A percentile compares a stretch with the other conserved stretches of the same genome.
Conservation (phyloP, 2,797 vertebrate genomes). For the Tapirus indicus region DNA sequence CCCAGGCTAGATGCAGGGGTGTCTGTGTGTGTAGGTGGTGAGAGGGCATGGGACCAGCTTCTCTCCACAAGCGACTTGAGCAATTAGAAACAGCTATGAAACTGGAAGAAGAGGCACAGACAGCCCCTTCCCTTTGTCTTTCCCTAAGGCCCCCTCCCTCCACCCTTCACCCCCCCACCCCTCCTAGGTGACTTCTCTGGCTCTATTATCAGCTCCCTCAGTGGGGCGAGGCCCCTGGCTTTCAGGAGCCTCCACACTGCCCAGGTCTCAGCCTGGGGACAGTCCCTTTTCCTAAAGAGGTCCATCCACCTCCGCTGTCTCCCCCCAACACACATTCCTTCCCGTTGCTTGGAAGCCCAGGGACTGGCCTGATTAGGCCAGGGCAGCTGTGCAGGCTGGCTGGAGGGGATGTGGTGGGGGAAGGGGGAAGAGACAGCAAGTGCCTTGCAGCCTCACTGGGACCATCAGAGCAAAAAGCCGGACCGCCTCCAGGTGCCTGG, state of each 20-base stretch:
- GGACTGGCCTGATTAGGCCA: background rate
- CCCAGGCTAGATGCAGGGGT: background rate
- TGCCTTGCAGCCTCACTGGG: background rate
- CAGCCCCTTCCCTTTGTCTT: background rate
- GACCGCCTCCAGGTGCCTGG: background rate
- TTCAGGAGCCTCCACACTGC: background rate
- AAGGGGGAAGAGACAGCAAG: background rate
- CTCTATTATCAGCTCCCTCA: background rate
- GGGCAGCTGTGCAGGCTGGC: slow-evolving; percentile 38
- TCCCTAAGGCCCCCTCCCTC: background rate
- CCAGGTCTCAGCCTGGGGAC: background rate
- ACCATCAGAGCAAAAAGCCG: background rate
- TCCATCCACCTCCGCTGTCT: background rate
- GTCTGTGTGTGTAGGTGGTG: no score
- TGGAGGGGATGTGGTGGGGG: background rate
- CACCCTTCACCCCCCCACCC: background rate
- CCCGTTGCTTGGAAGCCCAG: slow-evolving; percentile 63
- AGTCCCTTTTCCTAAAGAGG: slow-evolving; percentile 4
- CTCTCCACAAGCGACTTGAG: background rate
- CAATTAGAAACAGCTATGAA: background rate
- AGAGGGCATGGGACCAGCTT: background rate
- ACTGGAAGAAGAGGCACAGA: background rate
- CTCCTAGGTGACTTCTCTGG: background rate
- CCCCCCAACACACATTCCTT: slow-evolving; percentile 63
- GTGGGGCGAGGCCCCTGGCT: background rate